Evolutionary conservation across 2,888 invertebrate species (phyloP), one percentile per base, ranked within the genome.

Genomic region (Campopleginae sp.): DNA sequence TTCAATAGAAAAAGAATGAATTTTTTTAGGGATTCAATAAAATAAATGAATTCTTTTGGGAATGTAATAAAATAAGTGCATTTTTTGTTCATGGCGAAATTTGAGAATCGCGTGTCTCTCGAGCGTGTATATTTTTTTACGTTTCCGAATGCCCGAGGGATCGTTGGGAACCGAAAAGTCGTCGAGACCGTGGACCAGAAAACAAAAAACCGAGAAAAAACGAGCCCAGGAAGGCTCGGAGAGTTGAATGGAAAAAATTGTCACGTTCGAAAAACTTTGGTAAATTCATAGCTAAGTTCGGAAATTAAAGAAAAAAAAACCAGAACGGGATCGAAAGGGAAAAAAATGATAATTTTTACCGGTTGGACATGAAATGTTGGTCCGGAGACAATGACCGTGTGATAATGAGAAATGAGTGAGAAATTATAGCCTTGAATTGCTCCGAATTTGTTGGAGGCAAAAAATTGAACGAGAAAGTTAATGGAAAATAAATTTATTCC

Each of bases 401-500:
- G 31, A 14, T 61, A 14, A 17, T 3, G 31, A 61, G 7, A 2
- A 33, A 33, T 63, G 33, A 63, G 31, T 8, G 17, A 63, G 17
- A 33, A 63, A 12, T 54, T 23, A 14, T 3, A 12, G 54, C 12
- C 54, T 54, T 23, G 23, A 12, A 54, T 54, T 54, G 12, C 23
- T 54, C 54, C 23, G 4, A 54, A 54, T 54, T 23, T 12, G 23
- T 54, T 23, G 4, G 27, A 27, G 54, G 17, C 54, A 42, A 54
- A 54, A 72, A 48, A 23, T 54, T 48, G 19, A 38, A 61, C 17
- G 31, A 46, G 12, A 66, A 33, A 46, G 23, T 38, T 61, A 46
- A 75, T 63, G 14, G 19, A 63, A 27, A 44, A 51, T 58, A 14
- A 74, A 51, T 76, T 76, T 71, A n/a, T 31, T 12, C 33, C 38